Base-by-base conservation (phyloP, 2,113 vertebrate genomes). In the Stegostoma tigrinum region DNA sequence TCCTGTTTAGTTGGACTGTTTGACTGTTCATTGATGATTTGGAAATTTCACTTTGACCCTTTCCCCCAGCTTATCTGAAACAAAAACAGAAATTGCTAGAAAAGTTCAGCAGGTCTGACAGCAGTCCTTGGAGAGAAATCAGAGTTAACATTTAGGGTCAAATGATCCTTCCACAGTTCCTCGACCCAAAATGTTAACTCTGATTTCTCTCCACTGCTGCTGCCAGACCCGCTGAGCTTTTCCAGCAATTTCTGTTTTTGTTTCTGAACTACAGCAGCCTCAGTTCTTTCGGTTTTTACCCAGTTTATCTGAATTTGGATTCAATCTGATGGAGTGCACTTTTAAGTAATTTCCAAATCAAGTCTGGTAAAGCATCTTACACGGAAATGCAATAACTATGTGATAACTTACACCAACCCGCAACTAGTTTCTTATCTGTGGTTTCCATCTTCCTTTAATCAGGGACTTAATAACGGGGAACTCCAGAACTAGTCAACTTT, bases 401-500 rank as follows among this genome's bases (percentile, higher is more conserved):
- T 61, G 66, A 90, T 2, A 93, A 24, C 67, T 90, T 61, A 38
- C 23, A 38, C 6, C 66, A 66, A 64, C 17, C 61, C 89, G 17
- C 30, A 93, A 21, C 45, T 24, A 38, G 6, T 5, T 38, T 93
- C 89, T 93, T 93, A 93, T 93, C 89, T 93, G 61, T 93, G 89
- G 89, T 66, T 93, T 91, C 7, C 30, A 34, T 91, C 45, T 48
- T 2, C 19, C 14, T 93, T 64, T 19, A 24, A 23, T 93, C 5
- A 2, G 80, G 38, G 17, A 45, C 17, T 23, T 5, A 85, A n/a
- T 7, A 67, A 94, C 3, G 93, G 93, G 93, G 67, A 72, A 95
- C 67, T 72, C 94, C 94, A 95, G 42, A 75, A 30, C 66, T 15
- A 72, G 24, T 95, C 94, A 95, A n/a, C 27, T 34, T 72, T 72